Conservation (phyloP, 2,113 vertebrate species). For the Cephalopterus ornatus region DNA sequence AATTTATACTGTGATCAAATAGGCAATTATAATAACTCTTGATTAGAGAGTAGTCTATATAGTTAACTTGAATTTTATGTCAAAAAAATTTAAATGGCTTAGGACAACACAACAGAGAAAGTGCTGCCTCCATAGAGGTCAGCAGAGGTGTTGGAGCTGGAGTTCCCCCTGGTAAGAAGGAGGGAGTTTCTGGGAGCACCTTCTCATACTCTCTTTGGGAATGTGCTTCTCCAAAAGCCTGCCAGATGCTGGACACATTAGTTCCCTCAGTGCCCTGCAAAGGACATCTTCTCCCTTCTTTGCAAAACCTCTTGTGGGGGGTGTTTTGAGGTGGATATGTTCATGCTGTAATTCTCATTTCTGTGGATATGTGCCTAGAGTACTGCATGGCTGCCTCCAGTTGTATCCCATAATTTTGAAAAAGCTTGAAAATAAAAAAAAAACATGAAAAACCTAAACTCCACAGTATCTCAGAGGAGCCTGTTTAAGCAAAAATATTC, state of each 20-base stretch:
- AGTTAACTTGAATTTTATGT: not conserved
- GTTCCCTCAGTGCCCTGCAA: not conserved
- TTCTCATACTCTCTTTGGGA: not conserved
- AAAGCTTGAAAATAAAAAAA: not conserved
- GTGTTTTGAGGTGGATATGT: accelerated
- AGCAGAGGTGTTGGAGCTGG: not conserved
- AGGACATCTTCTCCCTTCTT: not conserved
- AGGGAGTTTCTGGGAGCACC: accelerated
- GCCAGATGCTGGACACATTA: accelerated
- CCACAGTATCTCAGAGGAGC: not conserved
- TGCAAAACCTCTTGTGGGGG: accelerated
- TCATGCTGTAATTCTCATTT: not conserved
- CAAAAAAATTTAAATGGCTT: not conserved
- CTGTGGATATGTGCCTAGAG: not conserved
- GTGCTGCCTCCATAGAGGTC: not conserved
- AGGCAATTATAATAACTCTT: not conserved
- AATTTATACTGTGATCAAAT: not conserved
- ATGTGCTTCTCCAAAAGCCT: not conserved
- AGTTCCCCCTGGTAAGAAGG: accelerated
- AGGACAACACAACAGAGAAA: not conserved
- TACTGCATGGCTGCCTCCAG: accelerated
- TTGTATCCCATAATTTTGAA: not conserved
- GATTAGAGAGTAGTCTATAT: not conserved
- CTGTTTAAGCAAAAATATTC: not conserved
- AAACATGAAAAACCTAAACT: not conserved